Percentiles rank a stretch among this genome's conserved stretches.
phyloP scores from a whole-genome alignment of 2,113 vertebrate genomes.

The human region GRCh38 chr9:89531501-89532000 shows the following conservation, averaged over 20 bases:
- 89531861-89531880: neutral
- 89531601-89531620: neutral
- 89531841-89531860: accelerated
- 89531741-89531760: neutral
- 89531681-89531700: neutral
- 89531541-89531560: neutral
- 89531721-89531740: neutral
- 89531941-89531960: neutral
- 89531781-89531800: neutral
- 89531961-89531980: accelerated
- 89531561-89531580: neutral
- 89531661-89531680: neutral
- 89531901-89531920: neutral
- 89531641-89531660: neutral
- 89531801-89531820: neutral
- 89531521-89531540: neutral
- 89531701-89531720: neutral
- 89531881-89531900: neutral
- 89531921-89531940: neutral
- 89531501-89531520: neutral
- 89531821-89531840: too few species aligned
- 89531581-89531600: neutral
- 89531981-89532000: neutral
- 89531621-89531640: neutral
- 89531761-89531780: neutral